phyloP scores from a whole-genome alignment of 2,113 vertebrate species.

The Labeo catla region DNA sequence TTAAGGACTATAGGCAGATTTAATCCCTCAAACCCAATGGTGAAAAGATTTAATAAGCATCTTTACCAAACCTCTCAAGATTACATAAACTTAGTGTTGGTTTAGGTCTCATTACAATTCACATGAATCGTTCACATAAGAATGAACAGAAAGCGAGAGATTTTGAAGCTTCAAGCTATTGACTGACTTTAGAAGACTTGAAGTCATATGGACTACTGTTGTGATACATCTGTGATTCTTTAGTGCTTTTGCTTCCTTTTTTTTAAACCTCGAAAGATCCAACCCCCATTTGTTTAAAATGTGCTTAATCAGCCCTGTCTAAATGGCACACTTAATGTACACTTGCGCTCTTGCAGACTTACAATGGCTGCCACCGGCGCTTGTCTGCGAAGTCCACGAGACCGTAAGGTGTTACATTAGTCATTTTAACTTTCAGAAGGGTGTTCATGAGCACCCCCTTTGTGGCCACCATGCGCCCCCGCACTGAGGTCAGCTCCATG shows the following conservation, averaged over 20 bases:
- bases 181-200: background rate
- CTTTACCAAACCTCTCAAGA: background rate
- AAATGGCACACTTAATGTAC: no score
- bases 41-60: background rate
- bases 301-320: no score
- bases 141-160: background rate
- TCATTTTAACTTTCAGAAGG: no score
- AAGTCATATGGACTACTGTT: background rate
- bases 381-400: no score
- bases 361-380: no score
- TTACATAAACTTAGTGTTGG: background rate
- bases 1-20: slow-evolving; percentile 54
- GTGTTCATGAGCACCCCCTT: no score
- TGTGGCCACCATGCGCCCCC: no score
- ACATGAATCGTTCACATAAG: background rate
- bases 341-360: no score
- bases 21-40: slow-evolving; percentile 47
- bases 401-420: no score
- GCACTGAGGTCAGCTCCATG: no score
- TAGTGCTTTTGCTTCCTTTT: background rate
- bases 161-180: background rate
- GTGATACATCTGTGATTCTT: background rate
- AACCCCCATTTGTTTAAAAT: background rate
- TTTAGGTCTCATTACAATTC: background rate
- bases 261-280: background rate